Percentiles rank a stretch among this genome's conserved stretches.
Evolutionary conservation across 1,140 invertebrate genomes (phyloP).

Genomic region (Formica selysi): DNA sequence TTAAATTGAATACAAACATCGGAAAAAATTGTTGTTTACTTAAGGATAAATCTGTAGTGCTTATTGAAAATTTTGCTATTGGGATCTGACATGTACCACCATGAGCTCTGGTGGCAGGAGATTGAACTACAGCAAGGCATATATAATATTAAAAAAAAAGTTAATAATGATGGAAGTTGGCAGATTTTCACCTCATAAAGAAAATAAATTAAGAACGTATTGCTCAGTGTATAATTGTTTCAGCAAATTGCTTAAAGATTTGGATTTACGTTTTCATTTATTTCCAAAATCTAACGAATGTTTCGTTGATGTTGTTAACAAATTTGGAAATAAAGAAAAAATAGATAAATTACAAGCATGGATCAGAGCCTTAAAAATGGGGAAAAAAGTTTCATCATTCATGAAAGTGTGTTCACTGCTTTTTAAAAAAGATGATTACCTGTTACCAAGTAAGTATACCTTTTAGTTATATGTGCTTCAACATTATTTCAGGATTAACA

Average conservation of each 20-base stretch:
- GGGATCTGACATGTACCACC: background rate
- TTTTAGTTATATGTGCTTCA: background rate
- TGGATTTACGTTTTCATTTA: background rate
- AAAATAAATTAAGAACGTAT: background rate
- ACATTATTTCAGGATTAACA: background rate
- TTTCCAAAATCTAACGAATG: background rate
- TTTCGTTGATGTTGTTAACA: background rate
- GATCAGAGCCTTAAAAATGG: background rate
- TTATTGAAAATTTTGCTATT: conserved; percentile 34
- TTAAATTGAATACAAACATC: conserved; percentile 1
- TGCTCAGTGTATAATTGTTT: background rate
- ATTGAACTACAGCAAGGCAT: background rate
- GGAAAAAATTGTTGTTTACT: conserved; percentile 18
- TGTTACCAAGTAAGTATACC: background rate
- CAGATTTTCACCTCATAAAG: background rate
- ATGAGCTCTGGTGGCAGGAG: background rate
- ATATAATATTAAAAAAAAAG: background rate
- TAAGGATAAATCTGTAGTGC: background rate
- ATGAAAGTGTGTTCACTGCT: background rate
- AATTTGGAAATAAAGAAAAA: background rate
- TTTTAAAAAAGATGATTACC: conserved; percentile 4
- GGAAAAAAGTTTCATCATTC: background rate
- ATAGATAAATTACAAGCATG: background rate
- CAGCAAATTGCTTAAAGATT: background rate
- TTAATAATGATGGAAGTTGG: background rate